Conservation (phyloP, 2,888 invertebrate genomes). For the Phasia obesa region DNA sequence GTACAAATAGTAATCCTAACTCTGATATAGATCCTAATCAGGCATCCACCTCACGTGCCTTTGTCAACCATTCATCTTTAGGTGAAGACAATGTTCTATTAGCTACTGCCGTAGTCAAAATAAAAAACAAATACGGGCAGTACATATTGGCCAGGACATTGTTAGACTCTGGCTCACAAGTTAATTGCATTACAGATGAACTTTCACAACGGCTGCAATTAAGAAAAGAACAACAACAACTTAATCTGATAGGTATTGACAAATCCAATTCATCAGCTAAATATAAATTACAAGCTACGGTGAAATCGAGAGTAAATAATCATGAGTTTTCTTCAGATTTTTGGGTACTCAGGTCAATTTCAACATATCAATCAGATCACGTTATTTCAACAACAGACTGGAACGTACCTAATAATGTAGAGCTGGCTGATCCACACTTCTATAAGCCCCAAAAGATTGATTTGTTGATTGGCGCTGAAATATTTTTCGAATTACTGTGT, state of each 20-base stretch:
- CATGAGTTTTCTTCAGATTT: slow-evolving; percentile 24
- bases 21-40: not conserved
- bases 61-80: slow-evolving; percentile 8
- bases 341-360: slow-evolving; percentile 28
- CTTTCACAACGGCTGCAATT: too few species aligned
- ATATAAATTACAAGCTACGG: not conserved
- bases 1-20: not conserved
- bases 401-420: slow-evolving; percentile 56
- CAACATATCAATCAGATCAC: slow-evolving; percentile 6
- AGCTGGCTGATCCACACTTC: slow-evolving; percentile 53
- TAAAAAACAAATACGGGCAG: slow-evolving; percentile 13
- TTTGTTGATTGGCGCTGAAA: slow-evolving; percentile 22
- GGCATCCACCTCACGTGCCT: not conserved
- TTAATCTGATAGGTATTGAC: too few species aligned
- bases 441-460: too few species aligned
- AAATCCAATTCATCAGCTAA: not conserved
- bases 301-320: not conserved
- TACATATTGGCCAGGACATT: not conserved
- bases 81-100: slow-evolving; percentile 17
- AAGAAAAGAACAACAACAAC: too few species aligned
- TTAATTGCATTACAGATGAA: too few species aligned
- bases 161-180: not conserved
- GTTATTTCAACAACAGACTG: slow-evolving; percentile 19
- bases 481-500: slow-evolving; percentile 43
- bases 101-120: not conserved